A percentile compares a stretch with the other conserved stretches of the same genome.
These are phyloP conservation scores for Limnothrissa miodon DNA, from an alignment of 2,113 vertebrate species.

Conservation along the genomic window DNA sequence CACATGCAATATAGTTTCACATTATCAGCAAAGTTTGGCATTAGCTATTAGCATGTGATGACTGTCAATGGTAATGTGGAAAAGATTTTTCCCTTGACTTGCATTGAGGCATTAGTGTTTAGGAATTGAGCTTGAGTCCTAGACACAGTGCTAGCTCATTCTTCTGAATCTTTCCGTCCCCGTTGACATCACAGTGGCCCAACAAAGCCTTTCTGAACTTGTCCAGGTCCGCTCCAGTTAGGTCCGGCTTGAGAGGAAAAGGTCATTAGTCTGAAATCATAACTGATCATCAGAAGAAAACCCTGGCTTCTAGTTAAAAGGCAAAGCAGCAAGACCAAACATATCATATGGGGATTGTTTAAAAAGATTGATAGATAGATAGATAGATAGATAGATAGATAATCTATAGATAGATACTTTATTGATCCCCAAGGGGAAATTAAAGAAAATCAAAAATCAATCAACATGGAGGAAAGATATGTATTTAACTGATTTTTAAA, in stretches of 20 bases:
- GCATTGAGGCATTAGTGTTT: background rate
- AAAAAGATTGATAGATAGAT: too few species aligned
- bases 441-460: background rate
- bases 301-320: background rate
- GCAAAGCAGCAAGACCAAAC: background rate
- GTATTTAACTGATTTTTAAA: background rate
- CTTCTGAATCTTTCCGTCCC: constrained; percentile 94
- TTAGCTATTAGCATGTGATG: background rate
- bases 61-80: background rate
- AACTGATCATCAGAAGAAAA: background rate
- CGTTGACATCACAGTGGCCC: constrained; percentile 87
- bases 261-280: background rate
- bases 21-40: background rate
- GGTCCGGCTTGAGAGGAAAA: constrained; percentile 77
- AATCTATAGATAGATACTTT: too few species aligned
- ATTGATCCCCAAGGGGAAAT: too few species aligned
- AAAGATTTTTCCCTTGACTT: background rate
- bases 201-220: constrained; percentile 85
- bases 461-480: background rate
- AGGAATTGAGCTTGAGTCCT: constrained; percentile 76
- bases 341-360: background rate
- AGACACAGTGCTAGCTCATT: constrained; percentile 91
- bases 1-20: background rate
- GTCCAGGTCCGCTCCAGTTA: constrained; percentile 84
- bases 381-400: too few species aligned